These are phyloP conservation scores for Limnephilus rhombicus DNA, from an alignment of 2,888 invertebrate species.

Conservation along the genomic window DNA sequence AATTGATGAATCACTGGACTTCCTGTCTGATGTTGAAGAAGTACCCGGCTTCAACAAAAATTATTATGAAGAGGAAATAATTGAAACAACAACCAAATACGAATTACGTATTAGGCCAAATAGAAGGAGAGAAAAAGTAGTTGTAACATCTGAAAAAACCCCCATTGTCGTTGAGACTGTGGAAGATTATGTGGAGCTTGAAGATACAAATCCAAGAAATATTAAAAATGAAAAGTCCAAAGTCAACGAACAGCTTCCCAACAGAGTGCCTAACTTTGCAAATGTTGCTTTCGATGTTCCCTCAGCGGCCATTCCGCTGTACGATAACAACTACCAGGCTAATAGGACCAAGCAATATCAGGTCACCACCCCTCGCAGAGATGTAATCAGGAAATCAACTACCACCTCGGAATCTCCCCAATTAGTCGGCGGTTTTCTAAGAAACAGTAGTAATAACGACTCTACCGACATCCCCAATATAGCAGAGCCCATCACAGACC, in stretches of 20 bases:
- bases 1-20: slow-evolving; percentile 34
- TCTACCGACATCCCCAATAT: slow-evolving; percentile 68
- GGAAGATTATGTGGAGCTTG: slow-evolving; percentile 35
- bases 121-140: slow-evolving; percentile 25
- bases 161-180: slow-evolving; percentile 32
- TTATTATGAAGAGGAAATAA: slow-evolving; percentile 49
- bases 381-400: slow-evolving; percentile 28
- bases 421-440: slow-evolving; percentile 48
- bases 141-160: neutral
- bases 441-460: slow-evolving; percentile 33
- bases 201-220: slow-evolving; percentile 30
- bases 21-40: slow-evolving; percentile 30
- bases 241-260: slow-evolving; percentile 8
- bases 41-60: slow-evolving; percentile 13
- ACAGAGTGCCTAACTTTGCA: slow-evolving; percentile 29
- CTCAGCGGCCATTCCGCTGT: slow-evolving; percentile 50
- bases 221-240: slow-evolving; percentile 19
- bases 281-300: slow-evolving; percentile 54
- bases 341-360: slow-evolving; percentile 46
- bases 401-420: slow-evolving; percentile 46
- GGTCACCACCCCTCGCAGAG: slow-evolving; percentile 44
- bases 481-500: slow-evolving; percentile 67
- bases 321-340: slow-evolving; percentile 38
- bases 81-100: slow-evolving; percentile 13
- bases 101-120: slow-evolving; percentile 31